Conservation (phyloP, 2,797 vertebrate species). For the Gadopsis marmoratus region DNA sequence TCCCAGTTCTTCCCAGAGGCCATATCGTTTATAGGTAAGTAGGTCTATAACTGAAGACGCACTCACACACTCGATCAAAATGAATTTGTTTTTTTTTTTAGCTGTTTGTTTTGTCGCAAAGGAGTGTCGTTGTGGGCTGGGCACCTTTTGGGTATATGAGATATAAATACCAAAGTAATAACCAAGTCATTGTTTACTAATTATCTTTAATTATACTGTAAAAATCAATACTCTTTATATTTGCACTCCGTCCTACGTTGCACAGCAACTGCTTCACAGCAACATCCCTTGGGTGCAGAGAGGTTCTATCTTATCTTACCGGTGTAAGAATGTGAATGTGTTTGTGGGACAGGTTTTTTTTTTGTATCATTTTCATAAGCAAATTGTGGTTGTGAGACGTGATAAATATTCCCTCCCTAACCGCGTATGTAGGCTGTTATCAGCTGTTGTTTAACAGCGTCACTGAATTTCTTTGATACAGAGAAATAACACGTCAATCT, state of each 20-base stretch:
- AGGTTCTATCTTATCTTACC: not conserved
- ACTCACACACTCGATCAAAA: not conserved
- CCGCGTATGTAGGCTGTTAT: not conserved
- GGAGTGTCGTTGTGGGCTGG: not conserved
- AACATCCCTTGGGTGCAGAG: not conserved
- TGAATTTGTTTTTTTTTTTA: not conserved
- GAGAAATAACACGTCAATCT: not conserved
- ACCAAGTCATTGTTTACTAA: not conserved
- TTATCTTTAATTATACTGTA: not conserved
- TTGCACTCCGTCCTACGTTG: not conserved
- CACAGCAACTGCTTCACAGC: not conserved
- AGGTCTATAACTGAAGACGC: not conserved
- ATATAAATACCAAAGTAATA: not conserved
- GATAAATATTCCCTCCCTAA: not conserved
- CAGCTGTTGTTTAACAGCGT: not conserved
- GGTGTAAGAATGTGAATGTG: not conserved
- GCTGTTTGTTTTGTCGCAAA: conserved; percentile 7
- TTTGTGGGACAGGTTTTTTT: not conserved
- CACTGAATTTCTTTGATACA: not conserved
- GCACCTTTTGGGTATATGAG: not conserved
- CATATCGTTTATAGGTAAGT: conserved; percentile 98
- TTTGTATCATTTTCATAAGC: not conserved
- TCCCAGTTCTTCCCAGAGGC: conserved; percentile 99
- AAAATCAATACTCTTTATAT: not conserved
- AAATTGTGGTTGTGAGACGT: not conserved